Conservation (phyloP, 1,140 invertebrate genomes). For the Panagrolaimus sp. region DNA sequence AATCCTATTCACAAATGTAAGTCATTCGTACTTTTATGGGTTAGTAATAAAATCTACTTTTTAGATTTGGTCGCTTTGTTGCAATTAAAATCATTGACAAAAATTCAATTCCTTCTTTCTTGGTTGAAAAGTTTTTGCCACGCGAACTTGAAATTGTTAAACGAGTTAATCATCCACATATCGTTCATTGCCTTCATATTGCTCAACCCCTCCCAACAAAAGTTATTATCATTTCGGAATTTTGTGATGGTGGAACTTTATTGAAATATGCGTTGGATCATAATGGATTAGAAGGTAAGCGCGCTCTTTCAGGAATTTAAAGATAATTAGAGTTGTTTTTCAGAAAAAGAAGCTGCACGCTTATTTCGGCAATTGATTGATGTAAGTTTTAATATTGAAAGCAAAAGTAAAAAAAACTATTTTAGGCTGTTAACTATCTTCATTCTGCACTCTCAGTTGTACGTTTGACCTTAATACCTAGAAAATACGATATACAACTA, state of each 20-base stretch:
- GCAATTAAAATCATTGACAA: slow-evolving; percentile 12
- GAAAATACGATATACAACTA: not conserved
- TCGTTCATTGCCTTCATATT: not conserved
- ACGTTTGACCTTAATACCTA: not conserved
- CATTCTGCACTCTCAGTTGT: slow-evolving; percentile 7
- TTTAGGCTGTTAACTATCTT: slow-evolving; percentile 25
- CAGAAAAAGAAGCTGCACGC: slow-evolving; percentile 19
- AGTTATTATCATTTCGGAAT: slow-evolving; percentile 27
- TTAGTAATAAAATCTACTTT: not conserved
- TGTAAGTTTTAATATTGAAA: no score
- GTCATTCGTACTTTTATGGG: not conserved
- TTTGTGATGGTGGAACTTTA: slow-evolving; percentile 23
- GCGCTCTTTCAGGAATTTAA: not conserved
- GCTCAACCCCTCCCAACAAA: slow-evolving; percentile 11
- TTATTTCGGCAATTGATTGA: slow-evolving; percentile 19
- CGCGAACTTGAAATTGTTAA: slow-evolving; percentile 24
- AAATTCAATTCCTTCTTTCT: slow-evolving; percentile 5
- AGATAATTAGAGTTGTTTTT: not conserved
- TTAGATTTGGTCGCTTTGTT: not conserved
- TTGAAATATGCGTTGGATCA: slow-evolving; percentile 16
- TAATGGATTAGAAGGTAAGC: not conserved
- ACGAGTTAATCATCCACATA: slow-evolving; percentile 20
- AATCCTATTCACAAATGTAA: not conserved
- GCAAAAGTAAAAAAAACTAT: no score
- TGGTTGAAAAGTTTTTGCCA: slow-evolving; percentile 25